phyloP scores from a whole-genome alignment of 2,888 invertebrate genomes.

The Ceriagrion tenellum region DNA sequence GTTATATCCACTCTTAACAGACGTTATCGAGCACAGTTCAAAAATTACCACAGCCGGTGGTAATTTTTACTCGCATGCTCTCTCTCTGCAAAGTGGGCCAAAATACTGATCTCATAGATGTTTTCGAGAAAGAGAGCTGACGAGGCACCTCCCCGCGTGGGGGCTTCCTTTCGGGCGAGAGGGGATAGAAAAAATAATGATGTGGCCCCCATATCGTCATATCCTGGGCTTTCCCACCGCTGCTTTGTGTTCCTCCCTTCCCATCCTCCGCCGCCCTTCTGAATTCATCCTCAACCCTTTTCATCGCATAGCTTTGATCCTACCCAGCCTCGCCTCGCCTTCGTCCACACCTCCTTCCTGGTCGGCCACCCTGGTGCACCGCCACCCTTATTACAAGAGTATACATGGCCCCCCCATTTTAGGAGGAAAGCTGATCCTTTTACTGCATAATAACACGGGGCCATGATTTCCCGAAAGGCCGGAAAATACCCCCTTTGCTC shows the following conservation, averaged over 20 bases:
- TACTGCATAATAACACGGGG: conserved; percentile 13
- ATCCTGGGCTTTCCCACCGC: not conserved
- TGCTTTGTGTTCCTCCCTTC: not conserved
- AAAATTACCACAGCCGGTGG: too few relatives aligned
- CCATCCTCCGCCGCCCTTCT: not conserved
- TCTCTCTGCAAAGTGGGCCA: too few relatives aligned
- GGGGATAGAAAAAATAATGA: too few relatives aligned
- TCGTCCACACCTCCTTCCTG: not conserved
- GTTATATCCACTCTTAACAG: too few relatives aligned
- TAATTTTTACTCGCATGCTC: too few relatives aligned
- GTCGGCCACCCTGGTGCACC: not conserved
- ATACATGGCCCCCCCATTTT: not conserved
- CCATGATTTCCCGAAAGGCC: not conserved
- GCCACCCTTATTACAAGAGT: not conserved
- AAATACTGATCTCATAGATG: too few relatives aligned
- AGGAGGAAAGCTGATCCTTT: not conserved
- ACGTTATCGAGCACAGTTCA: too few relatives aligned
- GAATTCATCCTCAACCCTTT: not conserved
- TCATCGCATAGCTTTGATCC: conserved; percentile 6
- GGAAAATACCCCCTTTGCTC: not conserved
- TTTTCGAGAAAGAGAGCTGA: too few relatives aligned
- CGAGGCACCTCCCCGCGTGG: too few relatives aligned
- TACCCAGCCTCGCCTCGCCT: not conserved
- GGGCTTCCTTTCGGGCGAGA: too few relatives aligned
- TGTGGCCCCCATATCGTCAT: not conserved